Percentiles rank a stretch among this genome's conserved stretches.
phyloP scores from a whole-genome alignment of 64 coral and sea anemone species.

The Pocillopora verrucosa region DNA sequence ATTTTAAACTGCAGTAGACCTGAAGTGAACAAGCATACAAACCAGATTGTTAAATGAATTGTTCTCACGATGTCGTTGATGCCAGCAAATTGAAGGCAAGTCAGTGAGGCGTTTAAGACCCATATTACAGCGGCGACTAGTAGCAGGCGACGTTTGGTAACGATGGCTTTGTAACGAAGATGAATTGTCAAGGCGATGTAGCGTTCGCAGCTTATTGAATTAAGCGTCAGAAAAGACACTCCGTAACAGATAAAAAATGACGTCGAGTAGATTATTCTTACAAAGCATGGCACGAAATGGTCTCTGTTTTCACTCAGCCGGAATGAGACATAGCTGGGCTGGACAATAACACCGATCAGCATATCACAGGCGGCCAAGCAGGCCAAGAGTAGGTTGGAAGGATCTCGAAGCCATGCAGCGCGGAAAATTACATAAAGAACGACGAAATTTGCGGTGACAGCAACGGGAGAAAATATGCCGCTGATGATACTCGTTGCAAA shows the following conservation, averaged over 20 bases:
- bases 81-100: conserved; percentile 44
- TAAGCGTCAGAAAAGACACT: conserved; percentile 77
- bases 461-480: conserved; percentile 51
- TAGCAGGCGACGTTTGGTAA: conserved; percentile 44
- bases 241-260: conserved; percentile 78
- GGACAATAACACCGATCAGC: conserved; percentile 54
- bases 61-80: conserved; percentile 52
- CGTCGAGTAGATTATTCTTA: conserved; percentile 68
- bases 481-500: conserved; percentile 67
- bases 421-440: conserved; percentile 37
- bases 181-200: conserved; percentile 58
- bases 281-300: conserved; percentile 56
- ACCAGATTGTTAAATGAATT: conserved; percentile 56
- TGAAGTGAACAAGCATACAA: conserved; percentile 35
- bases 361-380: conserved; percentile 68
- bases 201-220: conserved; percentile 69
- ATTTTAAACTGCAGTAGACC: conserved; percentile 49
- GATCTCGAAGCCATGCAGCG: conserved; percentile 40
- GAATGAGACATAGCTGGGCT: conserved; percentile 58
- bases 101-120: conserved; percentile 52
- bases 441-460: conserved; percentile 45
- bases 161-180: conserved; percentile 64
- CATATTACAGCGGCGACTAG: conserved; percentile 48
- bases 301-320: conserved; percentile 58
- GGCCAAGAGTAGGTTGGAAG: conserved; percentile 57